phyloP scores from a whole-genome alignment of 2,113 vertebrate genomes.

The Heterochromis multidens region DNA sequence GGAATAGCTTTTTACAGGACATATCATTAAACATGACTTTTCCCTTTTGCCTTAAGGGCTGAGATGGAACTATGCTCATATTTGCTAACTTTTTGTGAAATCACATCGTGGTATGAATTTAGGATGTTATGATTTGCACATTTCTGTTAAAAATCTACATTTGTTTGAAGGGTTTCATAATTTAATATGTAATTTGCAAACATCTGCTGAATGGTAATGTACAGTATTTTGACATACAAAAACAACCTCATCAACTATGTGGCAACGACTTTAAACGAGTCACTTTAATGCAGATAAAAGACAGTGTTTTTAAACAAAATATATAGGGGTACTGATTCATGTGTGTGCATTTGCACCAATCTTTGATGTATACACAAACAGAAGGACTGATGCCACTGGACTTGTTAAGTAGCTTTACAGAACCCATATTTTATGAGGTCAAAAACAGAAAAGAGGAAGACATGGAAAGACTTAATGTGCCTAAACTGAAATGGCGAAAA shows the following conservation, averaged over 20 bases:
- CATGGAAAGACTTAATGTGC: neutral
- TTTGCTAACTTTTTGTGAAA: neutral
- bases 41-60: neutral
- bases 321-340: neutral
- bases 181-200: neutral
- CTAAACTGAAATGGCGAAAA: neutral
- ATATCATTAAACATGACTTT: neutral
- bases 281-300: neutral
- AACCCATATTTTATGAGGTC: neutral
- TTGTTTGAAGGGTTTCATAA: neutral
- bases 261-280: neutral
- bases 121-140: neutral
- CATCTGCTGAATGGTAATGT: neutral
- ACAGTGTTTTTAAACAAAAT: neutral
- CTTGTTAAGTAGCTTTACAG: neutral
- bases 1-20: neutral
- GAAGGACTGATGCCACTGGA: neutral
- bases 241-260: neutral
- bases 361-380: neutral
- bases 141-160: neutral
- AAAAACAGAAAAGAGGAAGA: neutral
- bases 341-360: neutral
- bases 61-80: neutral
- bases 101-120: neutral
- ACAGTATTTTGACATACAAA: neutral